Evolutionary conservation across 1,140 invertebrate species (phyloP), one percentile per base, ranked within the genome.

Genomic region (Zaprionus kolodkinae): DNA sequence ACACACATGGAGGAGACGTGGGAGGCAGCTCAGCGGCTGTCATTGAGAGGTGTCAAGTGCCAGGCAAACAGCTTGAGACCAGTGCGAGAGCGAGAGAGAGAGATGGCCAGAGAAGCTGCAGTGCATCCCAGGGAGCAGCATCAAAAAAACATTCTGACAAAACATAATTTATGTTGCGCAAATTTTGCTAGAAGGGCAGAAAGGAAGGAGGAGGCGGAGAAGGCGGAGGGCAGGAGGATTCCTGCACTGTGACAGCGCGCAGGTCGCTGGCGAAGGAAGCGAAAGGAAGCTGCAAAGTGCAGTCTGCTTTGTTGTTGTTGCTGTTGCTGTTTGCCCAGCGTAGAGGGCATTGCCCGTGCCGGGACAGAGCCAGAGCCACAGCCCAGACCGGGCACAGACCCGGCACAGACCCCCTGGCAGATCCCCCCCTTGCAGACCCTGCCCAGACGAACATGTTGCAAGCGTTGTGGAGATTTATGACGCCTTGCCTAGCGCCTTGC

Each of bases 131-230:
- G 38, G 12, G 54, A 15, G 55, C 67, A 62, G 66, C 72, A 74
- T 70, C 45, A 72, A 76, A 72, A 78, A 80, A 80, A 88, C 70
- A 87, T 78, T 87, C 86, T 80, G 80, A 87, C 84, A 87, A 83
- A 86, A 86, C 83, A 88, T 88, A 87, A 87, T 88, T 87, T 88
- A 87, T 87, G 83, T 80, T 87, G 84, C 80, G 73, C 83, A 87
- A 88, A 87, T 88, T 83, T 86, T 80, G 78, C 62, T 60, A 35
- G 62, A 52, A 30, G 30, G 17, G 21, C 21, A 5, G 21, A 25
- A 21, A 15, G 12, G 17, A 48, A 38, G 10, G 36, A 38, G 10
- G 36, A 15, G 17, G 15, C 1, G 10, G 9, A 21, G 45, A 0
- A 17, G 9, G 0, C 12, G 38, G 15, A 11, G 3, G 2, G 0